Evolutionary conservation across 2,888 invertebrate species (phyloP).

Genomic region (Acanthacorydalis orientalis): DNA sequence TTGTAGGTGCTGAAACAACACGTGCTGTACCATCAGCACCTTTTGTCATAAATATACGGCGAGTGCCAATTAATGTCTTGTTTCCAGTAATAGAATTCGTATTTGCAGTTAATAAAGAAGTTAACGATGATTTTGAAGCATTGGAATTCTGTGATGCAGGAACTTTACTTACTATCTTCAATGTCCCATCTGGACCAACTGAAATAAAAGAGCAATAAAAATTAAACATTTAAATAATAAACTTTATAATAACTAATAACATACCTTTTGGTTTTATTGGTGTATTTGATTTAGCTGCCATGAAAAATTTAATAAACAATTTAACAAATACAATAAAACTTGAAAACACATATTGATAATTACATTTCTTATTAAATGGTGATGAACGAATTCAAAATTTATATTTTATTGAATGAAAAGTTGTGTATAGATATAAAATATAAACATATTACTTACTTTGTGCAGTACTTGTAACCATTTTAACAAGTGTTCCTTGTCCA

Average conservation of each 20-base stretch:
- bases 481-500: constrained; percentile 28
- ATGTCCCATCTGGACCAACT: constrained; percentile 36
- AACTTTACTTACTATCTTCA: constrained; percentile 48
- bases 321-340: background rate
- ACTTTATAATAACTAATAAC: constrained; percentile 10
- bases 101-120: constrained; percentile 42
- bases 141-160: constrained; percentile 37
- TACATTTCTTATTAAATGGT: background rate
- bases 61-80: constrained; percentile 45
- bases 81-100: constrained; percentile 38
- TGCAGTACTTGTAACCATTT: constrained; percentile 26
- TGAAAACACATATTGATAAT: background rate
- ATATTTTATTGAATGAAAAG: background rate
- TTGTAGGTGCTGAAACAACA: constrained; percentile 40
- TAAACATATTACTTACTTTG: constrained; percentile 1
- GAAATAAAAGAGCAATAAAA: constrained; percentile 7
- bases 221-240: constrained; percentile 3
- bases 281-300: constrained; percentile 20
- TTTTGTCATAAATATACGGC: constrained; percentile 61
- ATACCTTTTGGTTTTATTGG: constrained; percentile 29
- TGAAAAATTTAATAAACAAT: background rate
- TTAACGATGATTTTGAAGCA: constrained; percentile 44
- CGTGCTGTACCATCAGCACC: constrained; percentile 49
- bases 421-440: background rate
- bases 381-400: background rate